Conservation (phyloP, 2,797 vertebrate species). For the Odontamblyopus lacepedii region DNA sequence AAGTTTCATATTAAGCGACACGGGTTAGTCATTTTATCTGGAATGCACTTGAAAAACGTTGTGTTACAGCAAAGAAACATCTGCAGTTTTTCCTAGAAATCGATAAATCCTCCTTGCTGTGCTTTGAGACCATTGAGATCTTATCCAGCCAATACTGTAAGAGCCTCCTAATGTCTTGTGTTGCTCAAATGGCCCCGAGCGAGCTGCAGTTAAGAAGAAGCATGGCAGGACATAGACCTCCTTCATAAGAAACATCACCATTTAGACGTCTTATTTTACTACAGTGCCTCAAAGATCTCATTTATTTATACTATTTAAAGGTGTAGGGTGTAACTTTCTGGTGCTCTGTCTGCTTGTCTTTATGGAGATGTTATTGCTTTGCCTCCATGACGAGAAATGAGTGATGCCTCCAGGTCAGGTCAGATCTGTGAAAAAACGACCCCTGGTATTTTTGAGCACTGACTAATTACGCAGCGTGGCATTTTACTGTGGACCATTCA, state of each 20-base stretch:
- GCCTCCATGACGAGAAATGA: too few relatives aligned
- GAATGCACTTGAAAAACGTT: not conserved
- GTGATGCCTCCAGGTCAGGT: too few relatives aligned
- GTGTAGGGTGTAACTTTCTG: too few relatives aligned
- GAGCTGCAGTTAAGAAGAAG: constrained; percentile 4
- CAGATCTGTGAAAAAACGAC: too few relatives aligned
- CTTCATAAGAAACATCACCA: not conserved
- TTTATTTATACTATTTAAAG: too few relatives aligned
- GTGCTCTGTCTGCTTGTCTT: too few relatives aligned
- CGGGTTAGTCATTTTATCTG: not conserved
- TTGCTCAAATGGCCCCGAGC: constrained; percentile 8
- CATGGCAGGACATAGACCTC: constrained; percentile 3
- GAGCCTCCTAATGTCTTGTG: constrained; percentile 34
- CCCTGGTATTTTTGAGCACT: too few relatives aligned
- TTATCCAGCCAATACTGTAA: constrained; percentile 33
- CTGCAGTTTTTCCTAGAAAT: constrained; percentile 16
- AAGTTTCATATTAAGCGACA: not conserved
- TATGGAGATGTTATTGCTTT: too few relatives aligned
- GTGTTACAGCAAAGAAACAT: constrained; percentile 1
- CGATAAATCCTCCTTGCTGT: constrained; percentile 15
- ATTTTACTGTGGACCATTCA: too few relatives aligned
- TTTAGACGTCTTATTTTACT: not conserved
- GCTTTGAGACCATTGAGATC: constrained; percentile 27
- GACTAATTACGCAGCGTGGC: too few relatives aligned
- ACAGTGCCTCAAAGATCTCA: not conserved